Base-by-base conservation (phyloP, 2,797 vertebrate genomes). In the Odontamblyopus lacepedii region DNA sequence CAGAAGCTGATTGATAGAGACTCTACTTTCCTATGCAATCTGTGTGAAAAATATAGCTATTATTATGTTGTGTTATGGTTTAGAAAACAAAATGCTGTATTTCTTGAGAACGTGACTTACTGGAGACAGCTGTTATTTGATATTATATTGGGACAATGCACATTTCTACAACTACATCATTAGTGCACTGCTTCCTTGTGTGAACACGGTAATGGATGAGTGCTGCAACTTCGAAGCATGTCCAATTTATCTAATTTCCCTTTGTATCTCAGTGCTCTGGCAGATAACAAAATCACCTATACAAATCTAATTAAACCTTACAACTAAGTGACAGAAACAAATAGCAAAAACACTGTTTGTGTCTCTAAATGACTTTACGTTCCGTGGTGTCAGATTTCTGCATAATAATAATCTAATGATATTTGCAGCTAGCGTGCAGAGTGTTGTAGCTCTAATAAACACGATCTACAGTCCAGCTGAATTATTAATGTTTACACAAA, bases 211-310 rank as follows among this genome's bases (percentile, higher is more conserved):
- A 73, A 82, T 56, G 38, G 70, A 78, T 78, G 70, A 74, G 63
- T 1, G 12, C 71, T 70, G 26, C 41, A 30, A 69, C 67, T 74
- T 70, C 18, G 48, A 74, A 64, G n/a, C 48, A 48, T 63, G 67
- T 82, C 80, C 18, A 23, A 67, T 79, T 77, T 70, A 69, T 85
- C 56, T 76, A 13, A 82, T 81, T 78, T 78, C 29, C 66, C 9
- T 70, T 74, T 60, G 55, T 51, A 38, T 29, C 50, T 30, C 29
- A 70, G 71, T 8, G 66, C 30, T 38, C 60, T 75, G 32, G 79
- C 63, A 70, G 68, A 68, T 74, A 65, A 67, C 57, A 32, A 72
- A 80, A 78, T 76, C 32, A 50, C 12, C 5, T 64, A n/a, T 72
- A 61, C 32, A 62, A 64, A 53, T n/a, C 57, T 72, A 73, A 78